Evolutionary conservation across 2,888 invertebrate species (phyloP).

Genomic region (Drosophila bunnanda): DNA sequence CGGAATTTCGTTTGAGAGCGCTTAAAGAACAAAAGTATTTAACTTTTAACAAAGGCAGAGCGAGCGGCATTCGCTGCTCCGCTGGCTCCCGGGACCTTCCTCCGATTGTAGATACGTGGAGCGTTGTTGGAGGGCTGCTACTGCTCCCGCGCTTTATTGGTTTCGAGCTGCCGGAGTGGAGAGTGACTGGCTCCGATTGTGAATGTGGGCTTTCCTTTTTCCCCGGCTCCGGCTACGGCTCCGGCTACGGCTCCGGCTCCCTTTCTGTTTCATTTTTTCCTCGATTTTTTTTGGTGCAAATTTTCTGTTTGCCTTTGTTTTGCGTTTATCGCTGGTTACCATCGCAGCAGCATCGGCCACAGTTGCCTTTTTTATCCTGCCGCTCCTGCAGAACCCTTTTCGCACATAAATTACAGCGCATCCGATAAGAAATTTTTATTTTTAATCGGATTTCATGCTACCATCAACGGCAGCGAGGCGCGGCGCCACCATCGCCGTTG

Average conservation of each 20-base stretch:
- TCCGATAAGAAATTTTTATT: conserved; percentile 83
- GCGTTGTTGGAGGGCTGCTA: conserved; percentile 21
- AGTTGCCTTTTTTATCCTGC: conserved; percentile 58
- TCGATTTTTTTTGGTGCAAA: conserved; percentile 50
- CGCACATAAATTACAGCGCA: conserved; percentile 82
- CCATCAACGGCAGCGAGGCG: conserved; percentile 73
- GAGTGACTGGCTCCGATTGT: conserved; percentile 61
- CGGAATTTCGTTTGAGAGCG: conserved; percentile 84
- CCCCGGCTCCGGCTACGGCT: conserved; percentile 2
- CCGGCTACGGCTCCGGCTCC: background rate
- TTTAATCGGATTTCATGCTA: conserved; percentile 82
- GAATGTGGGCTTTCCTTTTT: conserved; percentile 50
- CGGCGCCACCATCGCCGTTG: conserved; percentile 45
- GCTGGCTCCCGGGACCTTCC: conserved; percentile 21
- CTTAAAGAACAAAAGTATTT: conserved; percentile 84
- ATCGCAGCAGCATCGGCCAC: conserved; percentile 66
- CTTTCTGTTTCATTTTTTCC: conserved; percentile 26
- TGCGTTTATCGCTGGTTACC: conserved; percentile 77
- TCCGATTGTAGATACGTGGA: background rate
- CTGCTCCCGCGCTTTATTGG: conserved; percentile 74
- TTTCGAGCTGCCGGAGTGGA: conserved; percentile 64
- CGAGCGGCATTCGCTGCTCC: conserved; percentile 53
- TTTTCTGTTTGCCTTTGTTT: conserved; percentile 77
- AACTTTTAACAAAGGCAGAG: conserved; percentile 77
- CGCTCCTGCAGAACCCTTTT: conserved; percentile 77